Evolutionary conservation across 2,888 invertebrate species (phyloP).

Genomic region (Holacanthella duospinosa): DNA sequence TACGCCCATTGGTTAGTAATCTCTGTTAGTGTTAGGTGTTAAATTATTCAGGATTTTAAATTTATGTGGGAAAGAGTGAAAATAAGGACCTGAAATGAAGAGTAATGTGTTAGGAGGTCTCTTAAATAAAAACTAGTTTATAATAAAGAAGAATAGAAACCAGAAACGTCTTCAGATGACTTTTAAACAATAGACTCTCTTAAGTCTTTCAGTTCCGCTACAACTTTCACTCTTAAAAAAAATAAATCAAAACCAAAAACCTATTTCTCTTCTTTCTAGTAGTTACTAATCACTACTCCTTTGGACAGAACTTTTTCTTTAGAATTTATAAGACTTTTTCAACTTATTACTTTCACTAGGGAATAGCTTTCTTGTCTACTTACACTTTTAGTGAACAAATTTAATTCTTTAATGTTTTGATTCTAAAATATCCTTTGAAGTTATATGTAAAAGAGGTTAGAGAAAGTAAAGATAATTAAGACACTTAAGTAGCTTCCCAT

Average conservation of each 20-base stretch:
- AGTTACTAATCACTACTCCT: too few relatives aligned
- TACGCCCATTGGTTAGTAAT: background rate
- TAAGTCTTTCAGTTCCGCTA: background rate
- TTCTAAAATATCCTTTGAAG: too few relatives aligned
- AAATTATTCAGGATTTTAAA: background rate
- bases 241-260: background rate
- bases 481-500: too few relatives aligned
- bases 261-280: background rate
- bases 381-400: too few relatives aligned
- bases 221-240: background rate
- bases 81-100: background rate
- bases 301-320: too few relatives aligned
- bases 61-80: background rate
- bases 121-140: background rate
- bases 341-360: too few relatives aligned
- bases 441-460: too few relatives aligned
- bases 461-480: too few relatives aligned
- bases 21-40: background rate
- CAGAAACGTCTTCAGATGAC: background rate
- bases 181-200: too few relatives aligned
- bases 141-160: background rate
- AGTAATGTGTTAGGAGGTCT: background rate
- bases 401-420: too few relatives aligned
- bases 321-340: too few relatives aligned
- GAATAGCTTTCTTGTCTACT: too few relatives aligned